Evolutionary conservation across 1,140 invertebrate species (phyloP).

Genomic region (Drosophila subpulchrella): DNA sequence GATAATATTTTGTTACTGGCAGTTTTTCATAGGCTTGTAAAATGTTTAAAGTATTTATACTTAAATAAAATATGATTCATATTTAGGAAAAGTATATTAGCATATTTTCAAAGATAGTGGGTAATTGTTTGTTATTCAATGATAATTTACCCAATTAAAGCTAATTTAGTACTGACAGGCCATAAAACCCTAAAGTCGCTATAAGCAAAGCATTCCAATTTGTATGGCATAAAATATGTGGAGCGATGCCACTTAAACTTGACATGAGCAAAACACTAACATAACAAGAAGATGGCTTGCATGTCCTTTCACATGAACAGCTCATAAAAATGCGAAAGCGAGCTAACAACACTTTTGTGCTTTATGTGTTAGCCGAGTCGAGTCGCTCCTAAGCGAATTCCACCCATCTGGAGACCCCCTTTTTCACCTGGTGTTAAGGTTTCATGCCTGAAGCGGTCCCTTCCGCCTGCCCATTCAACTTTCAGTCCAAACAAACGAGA

Average conservation of each 20-base stretch:
- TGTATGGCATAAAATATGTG: conserved; percentile 15
- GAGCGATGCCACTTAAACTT: conserved; percentile 64
- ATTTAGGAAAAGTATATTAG: too few relatives aligned
- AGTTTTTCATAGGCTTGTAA: too few relatives aligned
- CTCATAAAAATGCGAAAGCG: conserved; percentile 74
- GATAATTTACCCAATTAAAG: conserved; percentile 50
- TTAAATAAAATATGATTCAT: too few relatives aligned
- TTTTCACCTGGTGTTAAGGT: conserved; percentile 35
- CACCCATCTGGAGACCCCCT: not conserved
- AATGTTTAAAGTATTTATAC: too few relatives aligned
- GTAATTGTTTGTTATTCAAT: not conserved
- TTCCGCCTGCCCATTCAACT: conserved; percentile 48
- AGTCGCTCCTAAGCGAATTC: conserved; percentile 20
- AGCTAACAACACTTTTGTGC: conserved; percentile 69
- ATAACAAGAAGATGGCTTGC: conserved; percentile 42
- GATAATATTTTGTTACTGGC: not conserved
- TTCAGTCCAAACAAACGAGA: conserved; percentile 36
- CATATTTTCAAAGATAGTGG: too few relatives aligned
- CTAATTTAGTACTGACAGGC: conserved; percentile 15
- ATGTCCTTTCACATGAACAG: conserved; percentile 68
- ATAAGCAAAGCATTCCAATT: conserved; percentile 37
- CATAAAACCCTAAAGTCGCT: conserved; percentile 11
- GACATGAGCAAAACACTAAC: conserved; percentile 63
- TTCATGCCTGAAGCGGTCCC: conserved; percentile 59
- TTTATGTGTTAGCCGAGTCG: conserved; percentile 55